A percentile compares a stretch with the other conserved stretches of the same genome.
Conservation (phyloP, 1,140 invertebrate genomes). For the Aphaenogaster ashmeadi region DNA sequence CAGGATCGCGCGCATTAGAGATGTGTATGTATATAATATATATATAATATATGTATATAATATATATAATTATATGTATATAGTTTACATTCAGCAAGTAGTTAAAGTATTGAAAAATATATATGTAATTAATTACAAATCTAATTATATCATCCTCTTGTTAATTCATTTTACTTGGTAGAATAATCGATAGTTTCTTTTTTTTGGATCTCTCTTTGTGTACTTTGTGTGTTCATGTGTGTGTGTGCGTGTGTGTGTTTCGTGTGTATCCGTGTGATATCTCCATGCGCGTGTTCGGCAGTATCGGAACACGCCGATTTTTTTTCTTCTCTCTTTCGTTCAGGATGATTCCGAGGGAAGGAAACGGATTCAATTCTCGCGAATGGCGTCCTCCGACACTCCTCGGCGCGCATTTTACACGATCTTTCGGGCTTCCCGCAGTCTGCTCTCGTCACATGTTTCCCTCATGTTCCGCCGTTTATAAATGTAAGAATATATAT, state of each 20-base stretch:
- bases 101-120: slow-evolving; percentile 87
- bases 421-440: slow-evolving; percentile 26
- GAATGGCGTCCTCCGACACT: slow-evolving; percentile 53
- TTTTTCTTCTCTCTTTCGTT: not conserved
- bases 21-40: slow-evolving; percentile 70
- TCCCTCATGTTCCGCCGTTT: slow-evolving; percentile 39
- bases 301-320: slow-evolving; percentile 16
- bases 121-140: slow-evolving; percentile 87
- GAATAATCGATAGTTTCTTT: slow-evolving; percentile 80
- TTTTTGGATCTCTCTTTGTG: slow-evolving; percentile 72
- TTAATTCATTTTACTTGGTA: slow-evolving; percentile 81
- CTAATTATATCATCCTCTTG: slow-evolving; percentile 85
- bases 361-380: not conserved
- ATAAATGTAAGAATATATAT: slow-evolving; percentile 85
- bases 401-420: slow-evolving; percentile 12
- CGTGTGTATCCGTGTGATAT: slow-evolving; percentile 26
- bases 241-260: slow-evolving; percentile 10
- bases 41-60: slow-evolving; percentile 73
- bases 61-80: slow-evolving; percentile 78
- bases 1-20: slow-evolving; percentile 59
- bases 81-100: slow-evolving; percentile 86
- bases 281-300: slow-evolving; percentile 6
- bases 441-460: slow-evolving; percentile 40
- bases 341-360: slow-evolving; percentile 8
- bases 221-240: slow-evolving; percentile 37